Evolutionary conservation across 2,888 invertebrate species (phyloP).

Genomic region (Piscicola geometra): DNA sequence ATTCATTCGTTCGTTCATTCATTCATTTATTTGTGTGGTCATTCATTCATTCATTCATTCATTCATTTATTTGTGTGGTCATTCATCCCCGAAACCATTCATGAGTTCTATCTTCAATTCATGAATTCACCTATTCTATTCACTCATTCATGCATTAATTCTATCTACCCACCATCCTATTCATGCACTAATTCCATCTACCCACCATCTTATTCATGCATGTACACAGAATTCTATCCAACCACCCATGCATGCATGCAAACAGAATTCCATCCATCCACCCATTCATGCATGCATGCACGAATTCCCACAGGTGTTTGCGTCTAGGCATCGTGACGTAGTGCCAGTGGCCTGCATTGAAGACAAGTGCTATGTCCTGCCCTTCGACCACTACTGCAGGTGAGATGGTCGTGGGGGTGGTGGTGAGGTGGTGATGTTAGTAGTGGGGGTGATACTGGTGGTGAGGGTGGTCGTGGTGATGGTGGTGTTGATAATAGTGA

Average conservation of each 20-base stretch:
- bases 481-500: background rate
- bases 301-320: slow-evolving; percentile 93
- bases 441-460: background rate
- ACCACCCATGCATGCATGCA: no score
- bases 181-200: background rate
- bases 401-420: slow-evolving; percentile 53
- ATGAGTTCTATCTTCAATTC: slow-evolving; percentile 70
- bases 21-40: background rate
- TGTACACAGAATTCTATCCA: background rate
- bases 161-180: background rate
- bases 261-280: no score
- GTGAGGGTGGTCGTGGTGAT: background rate
- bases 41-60: background rate
- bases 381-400: slow-evolving; percentile 94
- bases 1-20: background rate
- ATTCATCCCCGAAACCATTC: no score
- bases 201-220: background rate
- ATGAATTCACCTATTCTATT: no score
- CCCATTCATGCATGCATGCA: slow-evolving; percentile 90
- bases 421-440: background rate
- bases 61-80: no score
- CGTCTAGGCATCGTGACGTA: slow-evolving; percentile 87
- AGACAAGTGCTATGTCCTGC: slow-evolving; percentile 92
- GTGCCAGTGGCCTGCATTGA: slow-evolving; percentile 95
- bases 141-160: no score